phyloP scores from a whole-genome alignment of 2,113 vertebrate species.

The Tympanuchus pallidicinctus region DNA sequence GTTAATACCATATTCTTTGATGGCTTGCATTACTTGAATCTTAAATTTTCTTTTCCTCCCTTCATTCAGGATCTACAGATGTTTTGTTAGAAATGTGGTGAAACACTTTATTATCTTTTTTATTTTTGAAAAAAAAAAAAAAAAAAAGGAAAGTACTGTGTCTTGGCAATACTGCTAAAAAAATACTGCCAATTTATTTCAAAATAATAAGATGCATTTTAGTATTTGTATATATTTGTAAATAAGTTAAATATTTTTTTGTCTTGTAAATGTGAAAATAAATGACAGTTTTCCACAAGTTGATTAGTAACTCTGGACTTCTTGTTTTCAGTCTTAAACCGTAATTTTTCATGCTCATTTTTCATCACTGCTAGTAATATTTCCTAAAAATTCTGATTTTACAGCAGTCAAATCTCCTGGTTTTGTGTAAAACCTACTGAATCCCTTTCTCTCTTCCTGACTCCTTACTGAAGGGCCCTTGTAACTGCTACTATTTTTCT shows the following conservation, averaged over 20 bases:
- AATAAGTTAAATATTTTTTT: conserved; percentile 74
- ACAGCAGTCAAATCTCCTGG: neutral
- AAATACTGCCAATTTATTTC: neutral
- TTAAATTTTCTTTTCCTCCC: neutral
- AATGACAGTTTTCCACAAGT: conserved; percentile 25
- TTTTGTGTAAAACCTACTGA: neutral
- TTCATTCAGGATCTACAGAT: neutral
- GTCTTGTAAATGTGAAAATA: conserved; percentile 69
- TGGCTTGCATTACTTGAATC: neutral
- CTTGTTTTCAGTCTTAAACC: neutral
- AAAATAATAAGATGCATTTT: neutral
- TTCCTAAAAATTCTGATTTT: neutral
- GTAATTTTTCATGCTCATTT: neutral
- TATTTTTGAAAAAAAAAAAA: neutral
- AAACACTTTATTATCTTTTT: neutral
- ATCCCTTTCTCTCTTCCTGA: neutral
- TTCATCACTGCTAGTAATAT: neutral
- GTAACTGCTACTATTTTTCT: neutral
- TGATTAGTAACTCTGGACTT: neutral
- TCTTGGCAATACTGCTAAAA: conserved; percentile 2
- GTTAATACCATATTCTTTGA: neutral
- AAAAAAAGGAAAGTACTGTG: neutral
- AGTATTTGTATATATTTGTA: conserved; percentile 76
- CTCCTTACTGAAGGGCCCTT: neutral
- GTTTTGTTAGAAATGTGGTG: neutral